phyloP scores from a whole-genome alignment of 37 sponge, comb jelly and placozoan species.

The Aplysina aerophoba region DNA sequence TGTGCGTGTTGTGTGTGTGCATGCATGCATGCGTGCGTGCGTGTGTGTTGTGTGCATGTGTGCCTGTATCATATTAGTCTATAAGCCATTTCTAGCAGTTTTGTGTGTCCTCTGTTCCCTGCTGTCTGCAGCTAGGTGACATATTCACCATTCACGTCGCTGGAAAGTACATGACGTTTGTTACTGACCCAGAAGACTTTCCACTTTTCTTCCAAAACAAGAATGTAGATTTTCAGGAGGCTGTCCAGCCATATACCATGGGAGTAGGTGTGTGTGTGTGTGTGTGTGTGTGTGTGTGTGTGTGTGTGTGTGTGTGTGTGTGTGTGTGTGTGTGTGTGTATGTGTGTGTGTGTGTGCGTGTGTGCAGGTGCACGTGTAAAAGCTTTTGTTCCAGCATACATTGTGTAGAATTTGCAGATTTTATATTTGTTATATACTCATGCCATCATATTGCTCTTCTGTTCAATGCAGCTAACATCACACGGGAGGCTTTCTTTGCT shows the following conservation, averaged over 20 bases:
- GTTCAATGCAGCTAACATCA: constrained; percentile 62
- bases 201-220: constrained; percentile 49
- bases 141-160: constrained; percentile 77
- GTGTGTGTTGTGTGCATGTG: too few relatives aligned
- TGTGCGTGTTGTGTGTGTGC: too few relatives aligned
- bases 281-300: constrained; percentile 30
- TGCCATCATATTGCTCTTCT: background rate
- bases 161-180: constrained; percentile 81
- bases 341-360: background rate
- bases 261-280: constrained; percentile 59
- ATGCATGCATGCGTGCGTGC: too few relatives aligned
- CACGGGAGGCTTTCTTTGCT: constrained; percentile 44
- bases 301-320: constrained; percentile 40
- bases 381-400: background rate
- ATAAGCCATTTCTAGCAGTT: too few relatives aligned
- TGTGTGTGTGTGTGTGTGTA: constrained; percentile 20
- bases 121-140: constrained; percentile 56
- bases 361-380: constrained; percentile 2
- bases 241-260: constrained; percentile 68
- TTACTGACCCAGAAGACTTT: constrained; percentile 49
- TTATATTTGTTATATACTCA: too few relatives aligned
- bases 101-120: background rate
- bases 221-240: constrained; percentile 60
- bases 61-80: too few relatives aligned
- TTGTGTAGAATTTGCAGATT: too few relatives aligned